Conservation (phyloP, 2,797 vertebrate species). For the Fratercula arctica region DNA sequence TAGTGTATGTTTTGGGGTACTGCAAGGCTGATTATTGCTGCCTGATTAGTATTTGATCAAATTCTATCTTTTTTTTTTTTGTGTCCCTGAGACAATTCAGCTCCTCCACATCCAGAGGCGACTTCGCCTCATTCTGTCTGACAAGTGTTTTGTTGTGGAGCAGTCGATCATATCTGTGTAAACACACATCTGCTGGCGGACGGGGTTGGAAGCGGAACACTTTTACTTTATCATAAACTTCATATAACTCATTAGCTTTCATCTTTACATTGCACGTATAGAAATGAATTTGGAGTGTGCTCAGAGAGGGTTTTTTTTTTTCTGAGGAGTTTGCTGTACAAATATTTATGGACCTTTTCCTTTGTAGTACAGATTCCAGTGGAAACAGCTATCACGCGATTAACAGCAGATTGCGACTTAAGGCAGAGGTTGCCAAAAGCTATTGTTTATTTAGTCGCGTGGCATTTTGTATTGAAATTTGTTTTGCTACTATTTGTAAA, state of each 20-base stretch:
- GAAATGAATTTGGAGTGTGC: constrained; percentile 51
- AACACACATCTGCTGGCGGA: constrained; percentile 27
- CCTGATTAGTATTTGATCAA: constrained; percentile 55
- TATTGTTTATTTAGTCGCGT: constrained; percentile 57
- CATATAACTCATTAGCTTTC: constrained; percentile 64
- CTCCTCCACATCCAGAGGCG: not conserved
- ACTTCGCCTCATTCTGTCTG: constrained; percentile 52
- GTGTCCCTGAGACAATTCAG: not conserved
- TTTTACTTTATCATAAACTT: constrained; percentile 71
- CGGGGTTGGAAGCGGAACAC: not conserved
- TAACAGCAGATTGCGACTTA: constrained; percentile 23
- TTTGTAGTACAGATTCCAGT: constrained; percentile 51
- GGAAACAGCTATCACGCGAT: constrained; percentile 17
- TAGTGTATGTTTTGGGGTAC: constrained; percentile 8
- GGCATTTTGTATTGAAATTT: constrained; percentile 54
- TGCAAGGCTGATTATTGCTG: constrained; percentile 45
- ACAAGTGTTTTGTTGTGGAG: constrained; percentile 45
- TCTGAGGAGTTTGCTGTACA: constrained; percentile 65
- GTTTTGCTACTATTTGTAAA: constrained; percentile 51
- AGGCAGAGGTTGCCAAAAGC: constrained; percentile 60
- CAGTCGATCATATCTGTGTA: constrained; percentile 35
- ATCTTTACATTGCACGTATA: constrained; percentile 45
- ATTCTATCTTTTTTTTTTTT: not conserved
- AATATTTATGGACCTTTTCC: constrained; percentile 73
- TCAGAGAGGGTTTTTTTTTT: constrained; percentile 38